Conservation (phyloP, 1,140 invertebrate genomes). For the Drosophila subpulchrella region DNA sequence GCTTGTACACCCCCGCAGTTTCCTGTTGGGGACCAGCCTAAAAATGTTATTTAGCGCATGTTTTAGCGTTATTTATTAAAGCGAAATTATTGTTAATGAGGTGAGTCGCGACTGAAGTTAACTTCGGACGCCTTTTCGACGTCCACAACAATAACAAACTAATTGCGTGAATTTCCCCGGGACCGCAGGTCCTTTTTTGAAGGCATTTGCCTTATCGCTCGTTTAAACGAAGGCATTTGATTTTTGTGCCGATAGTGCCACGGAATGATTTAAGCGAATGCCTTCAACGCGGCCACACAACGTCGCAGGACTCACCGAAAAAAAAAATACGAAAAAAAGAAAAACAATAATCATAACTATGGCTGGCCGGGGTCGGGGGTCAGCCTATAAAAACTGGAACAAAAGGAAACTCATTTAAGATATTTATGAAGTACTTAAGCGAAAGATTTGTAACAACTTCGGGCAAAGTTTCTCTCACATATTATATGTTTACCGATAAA, state of each 20-base stretch:
- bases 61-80: slow-evolving; percentile 83
- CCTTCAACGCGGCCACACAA: slow-evolving; percentile 32
- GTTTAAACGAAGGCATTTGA: slow-evolving; percentile 83
- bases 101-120: slow-evolving; percentile 37
- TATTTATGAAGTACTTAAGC: slow-evolving; percentile 75
- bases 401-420: slow-evolving; percentile 74
- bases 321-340: slow-evolving; percentile 8
- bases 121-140: slow-evolving; percentile 78
- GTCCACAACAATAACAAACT: slow-evolving; percentile 65
- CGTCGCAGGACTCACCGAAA: slow-evolving; percentile 1
- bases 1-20: background rate
- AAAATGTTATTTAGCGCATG: slow-evolving; percentile 83
- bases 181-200: slow-evolving; percentile 46
- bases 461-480: background rate
- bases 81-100: slow-evolving; percentile 82
- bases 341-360: slow-evolving; percentile 74
- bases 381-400: slow-evolving; percentile 63
- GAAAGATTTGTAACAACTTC: slow-evolving; percentile 58
- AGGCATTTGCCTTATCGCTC: slow-evolving; percentile 65
- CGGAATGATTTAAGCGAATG: slow-evolving; percentile 70
- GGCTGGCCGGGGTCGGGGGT: slow-evolving; percentile 16
- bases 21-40: slow-evolving; percentile 37
- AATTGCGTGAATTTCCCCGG: slow-evolving; percentile 74
- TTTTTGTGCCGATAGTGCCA: slow-evolving; percentile 80
- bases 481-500: background rate